These are phyloP conservation scores for Chirona hameri DNA, from an alignment of 2,888 invertebrate species.

Conservation along the genomic window DNA sequence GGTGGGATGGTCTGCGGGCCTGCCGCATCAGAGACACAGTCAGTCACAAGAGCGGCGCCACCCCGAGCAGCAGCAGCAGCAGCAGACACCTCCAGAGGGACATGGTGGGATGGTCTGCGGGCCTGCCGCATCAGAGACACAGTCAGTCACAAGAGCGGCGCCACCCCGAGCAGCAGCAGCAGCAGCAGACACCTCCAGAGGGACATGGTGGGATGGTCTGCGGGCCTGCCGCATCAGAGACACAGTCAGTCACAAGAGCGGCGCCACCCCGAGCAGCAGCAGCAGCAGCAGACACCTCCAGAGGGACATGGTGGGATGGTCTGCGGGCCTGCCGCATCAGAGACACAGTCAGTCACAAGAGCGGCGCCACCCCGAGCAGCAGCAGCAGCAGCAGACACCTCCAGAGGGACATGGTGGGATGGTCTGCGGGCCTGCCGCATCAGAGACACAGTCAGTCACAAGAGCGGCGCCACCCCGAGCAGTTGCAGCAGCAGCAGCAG, in stretches of 20 bases:
- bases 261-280: neutral
- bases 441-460: too few relatives aligned
- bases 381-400: conserved; percentile 1
- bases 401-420: conserved; percentile 23
- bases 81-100: neutral
- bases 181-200: neutral
- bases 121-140: conserved; percentile 26
- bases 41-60: neutral
- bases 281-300: neutral
- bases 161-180: neutral
- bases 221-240: conserved; percentile 30
- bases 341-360: neutral
- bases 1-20: conserved; percentile 31
- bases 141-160: neutral
- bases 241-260: neutral
- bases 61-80: neutral
- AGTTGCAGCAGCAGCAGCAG: neutral
- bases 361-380: neutral
- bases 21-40: conserved; percentile 14
- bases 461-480: neutral
- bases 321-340: conserved; percentile 31
- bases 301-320: conserved; percentile 25
- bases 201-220: conserved; percentile 27
- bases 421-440: conserved; percentile 32
- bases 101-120: conserved; percentile 31